A percentile compares a stretch with the other conserved stretches of the same genome.
These are phyloP conservation scores for Branchipolynoe longqiensis DNA, from an alignment of 2,888 invertebrate species.

Conservation along the genomic window DNA sequence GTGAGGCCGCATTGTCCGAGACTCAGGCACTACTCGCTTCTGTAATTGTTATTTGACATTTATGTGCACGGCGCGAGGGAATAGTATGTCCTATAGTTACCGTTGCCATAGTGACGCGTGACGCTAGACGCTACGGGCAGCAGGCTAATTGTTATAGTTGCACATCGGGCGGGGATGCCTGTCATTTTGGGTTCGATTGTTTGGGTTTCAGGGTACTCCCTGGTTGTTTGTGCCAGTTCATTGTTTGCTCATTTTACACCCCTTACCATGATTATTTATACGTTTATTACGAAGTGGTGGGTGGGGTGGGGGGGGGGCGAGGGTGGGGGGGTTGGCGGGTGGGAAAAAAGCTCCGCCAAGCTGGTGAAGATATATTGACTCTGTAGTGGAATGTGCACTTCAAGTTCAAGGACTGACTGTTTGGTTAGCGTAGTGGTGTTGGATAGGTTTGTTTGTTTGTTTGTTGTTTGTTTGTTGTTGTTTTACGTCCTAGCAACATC, in stretches of 20 bases:
- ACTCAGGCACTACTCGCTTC: not conserved
- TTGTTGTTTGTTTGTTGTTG: too few relatives aligned
- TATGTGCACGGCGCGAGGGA: constrained; percentile 27
- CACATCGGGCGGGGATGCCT: not conserved
- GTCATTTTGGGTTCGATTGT: constrained; percentile 35
- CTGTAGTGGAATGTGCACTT: too few relatives aligned
- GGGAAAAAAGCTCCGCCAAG: too few relatives aligned
- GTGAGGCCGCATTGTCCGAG: constrained; percentile 17
- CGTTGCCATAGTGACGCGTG: constrained; percentile 51
- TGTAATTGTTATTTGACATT: constrained; percentile 57
- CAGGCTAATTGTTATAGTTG: constrained; percentile 36
- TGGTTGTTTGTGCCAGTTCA: not conserved
- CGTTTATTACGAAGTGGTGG: too few relatives aligned
- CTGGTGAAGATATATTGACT: too few relatives aligned
- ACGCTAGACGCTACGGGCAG: not conserved
- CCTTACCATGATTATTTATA: not conserved
- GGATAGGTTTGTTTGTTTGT: too few relatives aligned
- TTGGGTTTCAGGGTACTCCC: not conserved
- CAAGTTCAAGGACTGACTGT: too few relatives aligned
- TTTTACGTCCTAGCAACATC: too few relatives aligned
- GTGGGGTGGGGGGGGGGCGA: too few relatives aligned
- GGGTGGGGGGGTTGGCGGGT: too few relatives aligned
- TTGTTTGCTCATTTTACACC: constrained; percentile 15
- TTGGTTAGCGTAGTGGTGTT: too few relatives aligned
- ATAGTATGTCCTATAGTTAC: constrained; percentile 44